Evolutionary conservation across 2,113 vertebrate genomes (phyloP), one percentile per base, ranked within the genome.

Genomic region (Phalacrocorax carbo): DNA sequence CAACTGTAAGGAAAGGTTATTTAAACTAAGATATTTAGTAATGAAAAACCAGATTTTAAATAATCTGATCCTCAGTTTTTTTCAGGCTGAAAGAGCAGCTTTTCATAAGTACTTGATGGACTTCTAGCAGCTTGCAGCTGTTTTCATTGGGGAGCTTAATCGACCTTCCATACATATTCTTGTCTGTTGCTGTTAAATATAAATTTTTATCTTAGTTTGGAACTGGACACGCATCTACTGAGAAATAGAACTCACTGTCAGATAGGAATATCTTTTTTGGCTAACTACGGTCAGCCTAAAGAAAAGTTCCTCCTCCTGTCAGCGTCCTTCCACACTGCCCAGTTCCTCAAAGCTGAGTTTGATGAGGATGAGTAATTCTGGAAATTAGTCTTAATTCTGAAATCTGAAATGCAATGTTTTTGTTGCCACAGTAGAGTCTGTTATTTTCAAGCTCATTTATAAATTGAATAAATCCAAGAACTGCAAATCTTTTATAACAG

Each of bases 361-460:
- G 52, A 42, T n/a, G 65, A 25, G 48, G 29, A 26, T 88, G 70
- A 95, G 64, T 86, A 84, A 88, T 29, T 34, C 78, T 89, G 93
- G 51, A 82, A 93, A 87, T 82, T 6, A 79, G 86, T 68, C 83
- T 82, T 69, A 71, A 57, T 89, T 89, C 55, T 69, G 49, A 42
- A 54, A 65, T 46, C 54, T 48, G 23, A 87, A 68, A 11, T 0
- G 1, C 68, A 40, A 6, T 60, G 70, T 25, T 58, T 88, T 65
- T 77, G 27, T 88, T 95, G 51, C 71, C 62, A 80, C 78, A n/a
- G 73, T 55, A 25, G 57, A 57, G 75, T 32, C 94, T 95, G 91
- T 70, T 94, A 70, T 94, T 96, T 95, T 68, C 77, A 54, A 69
- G 64, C 71, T 88, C 54, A 49, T 97, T 94, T 60, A 88, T 88